Conservation (phyloP, 1,140 invertebrate genomes). For the Ctenoplectra terminalis region DNA sequence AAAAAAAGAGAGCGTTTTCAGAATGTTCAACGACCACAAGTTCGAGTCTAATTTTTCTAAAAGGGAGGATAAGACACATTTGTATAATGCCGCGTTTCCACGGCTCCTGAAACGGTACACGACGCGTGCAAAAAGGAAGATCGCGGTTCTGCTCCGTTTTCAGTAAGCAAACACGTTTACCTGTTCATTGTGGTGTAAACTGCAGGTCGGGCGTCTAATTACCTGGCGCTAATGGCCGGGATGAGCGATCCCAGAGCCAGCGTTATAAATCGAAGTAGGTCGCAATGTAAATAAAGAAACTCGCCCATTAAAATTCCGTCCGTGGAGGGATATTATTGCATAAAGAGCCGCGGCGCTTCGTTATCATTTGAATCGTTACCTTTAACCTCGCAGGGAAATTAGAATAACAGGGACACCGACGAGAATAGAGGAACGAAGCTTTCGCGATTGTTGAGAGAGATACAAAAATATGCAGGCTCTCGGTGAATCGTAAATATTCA, state of each 20-base stretch:
- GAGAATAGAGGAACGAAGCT: neutral
- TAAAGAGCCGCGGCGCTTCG: constrained; percentile 13
- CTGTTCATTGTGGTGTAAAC: constrained; percentile 5
- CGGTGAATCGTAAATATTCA: constrained; percentile 14
- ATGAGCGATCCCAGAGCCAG: constrained; percentile 3
- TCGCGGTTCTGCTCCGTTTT: neutral
- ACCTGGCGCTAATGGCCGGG: constrained; percentile 41
- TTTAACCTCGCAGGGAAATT: constrained; percentile 25
- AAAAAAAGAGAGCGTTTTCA: too few relatives aligned
- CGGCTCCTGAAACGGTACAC: neutral
- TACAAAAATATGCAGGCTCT: neutral
- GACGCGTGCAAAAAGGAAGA: neutral
- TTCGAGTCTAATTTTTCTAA: neutral
- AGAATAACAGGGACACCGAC: constrained; percentile 1
- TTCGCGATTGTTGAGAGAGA: neutral
- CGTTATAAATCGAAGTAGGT: constrained; percentile 43
- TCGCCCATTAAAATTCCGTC: constrained; percentile 36
- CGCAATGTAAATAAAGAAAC: constrained; percentile 36
- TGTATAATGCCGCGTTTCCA: neutral
- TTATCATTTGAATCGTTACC: constrained; percentile 49
- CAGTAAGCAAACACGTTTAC: neutral
- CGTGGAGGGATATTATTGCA: constrained; percentile 12
- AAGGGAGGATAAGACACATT: neutral
- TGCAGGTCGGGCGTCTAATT: constrained; percentile 31
- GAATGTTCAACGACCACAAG: neutral